These are phyloP conservation scores for Stenchaetothrips biformis DNA, from an alignment of 2,888 invertebrate species.

Conservation along the genomic window DNA sequence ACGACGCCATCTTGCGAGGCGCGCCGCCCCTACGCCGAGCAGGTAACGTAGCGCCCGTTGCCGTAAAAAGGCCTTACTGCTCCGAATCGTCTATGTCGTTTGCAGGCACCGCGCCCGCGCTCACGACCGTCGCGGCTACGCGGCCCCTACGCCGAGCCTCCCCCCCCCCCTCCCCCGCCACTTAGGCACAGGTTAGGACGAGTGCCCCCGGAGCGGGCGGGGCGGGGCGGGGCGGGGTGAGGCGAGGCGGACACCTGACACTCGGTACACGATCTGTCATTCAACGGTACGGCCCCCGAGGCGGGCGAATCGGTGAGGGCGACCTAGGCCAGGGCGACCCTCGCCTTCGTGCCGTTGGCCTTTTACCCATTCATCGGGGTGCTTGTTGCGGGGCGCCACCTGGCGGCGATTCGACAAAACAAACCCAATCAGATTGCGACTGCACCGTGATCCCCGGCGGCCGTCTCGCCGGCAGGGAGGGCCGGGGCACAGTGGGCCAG, in stretches of 20 bases:
- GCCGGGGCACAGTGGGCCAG: too few relatives aligned
- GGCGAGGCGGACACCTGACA: background rate
- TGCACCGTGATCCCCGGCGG: background rate
- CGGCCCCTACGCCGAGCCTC: too few relatives aligned
- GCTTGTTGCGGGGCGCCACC: background rate
- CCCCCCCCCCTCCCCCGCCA: too few relatives aligned
- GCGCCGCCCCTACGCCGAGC: background rate
- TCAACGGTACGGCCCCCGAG: background rate
- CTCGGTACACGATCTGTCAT: constrained; percentile 12
- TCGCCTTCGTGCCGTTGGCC: background rate
- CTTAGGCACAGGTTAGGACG: background rate
- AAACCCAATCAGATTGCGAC: background rate
- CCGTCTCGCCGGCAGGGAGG: too few relatives aligned
- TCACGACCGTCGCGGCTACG: too few relatives aligned
- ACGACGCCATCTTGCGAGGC: background rate
- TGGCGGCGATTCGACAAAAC: background rate
- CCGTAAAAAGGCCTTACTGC: background rate
- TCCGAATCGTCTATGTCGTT: too few relatives aligned
- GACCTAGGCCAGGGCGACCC: background rate
- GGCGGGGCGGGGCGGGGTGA: background rate
- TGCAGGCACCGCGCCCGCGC: too few relatives aligned
- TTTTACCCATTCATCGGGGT: background rate
- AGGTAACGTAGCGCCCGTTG: background rate
- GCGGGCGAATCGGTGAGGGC: background rate
- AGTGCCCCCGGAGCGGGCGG: background rate